Evolutionary conservation across 1,140 invertebrate genomes (phyloP), one percentile per base, ranked within the genome.

Genomic region (Hirudo medicinalis): DNA sequence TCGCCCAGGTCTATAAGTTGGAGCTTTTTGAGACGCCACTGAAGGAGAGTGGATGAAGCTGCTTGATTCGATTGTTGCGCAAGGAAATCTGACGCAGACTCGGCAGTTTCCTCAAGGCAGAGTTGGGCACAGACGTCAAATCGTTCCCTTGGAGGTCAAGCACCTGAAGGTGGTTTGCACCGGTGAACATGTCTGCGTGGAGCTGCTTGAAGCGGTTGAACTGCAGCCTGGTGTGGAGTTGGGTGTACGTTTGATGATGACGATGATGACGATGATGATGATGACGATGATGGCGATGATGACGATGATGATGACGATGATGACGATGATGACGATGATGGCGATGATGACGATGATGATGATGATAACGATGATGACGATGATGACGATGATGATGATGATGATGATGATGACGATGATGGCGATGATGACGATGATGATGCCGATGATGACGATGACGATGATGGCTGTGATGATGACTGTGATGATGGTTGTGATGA

Each of bases 101-200:
- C 19, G 66, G 29, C 17, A 72, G 27, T 13, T 22, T 49, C 36
- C 49, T 19, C 22, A 72, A 40, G 36, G 68, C 72, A 6, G 36
- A 60, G 20, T 60, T 69, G 2, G 72, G 72, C 25, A 72, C 43
- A 32, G n/a, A 22, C 20, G 40, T 69, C 40, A 72, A 25, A 29
- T 72, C 68, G 68, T 72, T 72, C 32, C 72, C 72, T 19, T 57
- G 36, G 13, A 72, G 68, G 29, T 72, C 72, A 11, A 72, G 27
- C 25, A 55, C 54, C 20, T 40, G 22, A n/a, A 72, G 72, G 22
- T 43, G 54, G 32, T 43, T 20, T n/a, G 53, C 22, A 29, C 66
- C 72, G 11, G n/a, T 57, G 53, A 72, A 72, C 5, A 53, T 40
- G 13, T 57, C 49, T 22, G 17, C 22, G 22, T 29, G 32, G 43